Evolutionary conservation across 2,797 vertebrate genomes (phyloP).

Genomic region (Platalea minor): DNA sequence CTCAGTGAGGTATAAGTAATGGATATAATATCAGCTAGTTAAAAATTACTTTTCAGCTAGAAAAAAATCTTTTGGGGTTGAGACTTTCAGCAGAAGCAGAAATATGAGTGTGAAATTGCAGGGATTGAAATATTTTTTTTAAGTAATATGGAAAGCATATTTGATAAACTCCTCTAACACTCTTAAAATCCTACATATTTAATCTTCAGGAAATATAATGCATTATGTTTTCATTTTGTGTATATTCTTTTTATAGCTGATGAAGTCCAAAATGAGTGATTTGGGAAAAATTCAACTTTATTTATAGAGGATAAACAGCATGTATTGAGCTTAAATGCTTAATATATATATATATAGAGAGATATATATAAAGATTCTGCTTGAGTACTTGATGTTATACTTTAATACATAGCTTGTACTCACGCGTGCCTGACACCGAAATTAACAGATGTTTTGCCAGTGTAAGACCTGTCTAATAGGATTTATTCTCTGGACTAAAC

Average conservation of each 20-base stretch:
- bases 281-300: not conserved
- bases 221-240: not conserved
- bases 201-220: not conserved
- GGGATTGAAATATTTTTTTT: not conserved
- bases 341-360: not conserved
- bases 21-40: not conserved
- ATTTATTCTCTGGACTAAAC: not conserved
- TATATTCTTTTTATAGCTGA: not conserved
- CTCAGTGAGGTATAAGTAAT: not conserved
- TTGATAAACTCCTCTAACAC: not conserved
- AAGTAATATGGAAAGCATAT: not conserved
- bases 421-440: not conserved
- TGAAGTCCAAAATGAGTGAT: not conserved
- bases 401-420: not conserved
- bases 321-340: not conserved
- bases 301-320: not conserved
- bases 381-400: not conserved
- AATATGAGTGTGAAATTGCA: not conserved
- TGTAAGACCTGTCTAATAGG: not conserved
- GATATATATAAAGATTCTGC: not conserved
- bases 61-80: not conserved
- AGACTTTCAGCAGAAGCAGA: not conserved
- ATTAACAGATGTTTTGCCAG: not conserved
- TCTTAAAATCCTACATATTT: not conserved
- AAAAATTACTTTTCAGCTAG: not conserved